A percentile compares a stretch with the other conserved stretches of the same genome.
Evolutionary conservation across 2,797 vertebrate genomes (phyloP).

Genomic region (Syngnathus acus): DNA sequence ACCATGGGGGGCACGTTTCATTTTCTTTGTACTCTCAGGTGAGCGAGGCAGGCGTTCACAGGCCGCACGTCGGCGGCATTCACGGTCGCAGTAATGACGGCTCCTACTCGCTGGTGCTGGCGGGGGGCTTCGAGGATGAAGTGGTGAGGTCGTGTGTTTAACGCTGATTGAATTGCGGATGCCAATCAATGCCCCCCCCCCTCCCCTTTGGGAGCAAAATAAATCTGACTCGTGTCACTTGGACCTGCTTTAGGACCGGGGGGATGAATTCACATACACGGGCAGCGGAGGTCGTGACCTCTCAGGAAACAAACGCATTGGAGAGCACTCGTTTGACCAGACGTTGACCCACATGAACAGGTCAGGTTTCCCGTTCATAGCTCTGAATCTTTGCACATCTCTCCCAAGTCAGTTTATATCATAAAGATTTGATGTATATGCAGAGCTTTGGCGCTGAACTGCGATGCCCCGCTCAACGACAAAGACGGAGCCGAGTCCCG

Average conservation of each 20-base stretch:
- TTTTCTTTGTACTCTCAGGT: conserved; percentile 68
- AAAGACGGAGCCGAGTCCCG: conserved; percentile 95
- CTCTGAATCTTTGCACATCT: no score
- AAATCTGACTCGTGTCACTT: no score
- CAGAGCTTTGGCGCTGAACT: conserved; percentile 95
- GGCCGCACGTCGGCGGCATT: conserved; percentile 95
- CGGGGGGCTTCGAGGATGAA: conserved; percentile 98
- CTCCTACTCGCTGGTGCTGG: conserved; percentile 92
- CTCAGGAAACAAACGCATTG: conserved; percentile 97
- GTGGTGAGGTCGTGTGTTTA: conserved; percentile 74
- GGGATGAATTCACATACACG: conserved; percentile 98
- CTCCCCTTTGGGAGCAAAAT: no score
- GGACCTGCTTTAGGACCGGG: conserved; percentile 77
- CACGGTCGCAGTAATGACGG: conserved; percentile 97
- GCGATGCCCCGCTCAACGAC: conserved; percentile 93
- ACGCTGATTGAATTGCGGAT: not conserved
- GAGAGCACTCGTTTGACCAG: conserved; percentile 96
- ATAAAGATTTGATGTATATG: conserved; percentile 12
- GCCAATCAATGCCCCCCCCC: no score
- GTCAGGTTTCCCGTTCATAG: conserved; percentile 42
- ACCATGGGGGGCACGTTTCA: not conserved
- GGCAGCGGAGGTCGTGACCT: conserved; percentile 97
- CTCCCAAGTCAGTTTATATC: no score
- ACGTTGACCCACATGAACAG: conserved; percentile 98
- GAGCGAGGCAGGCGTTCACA: conserved; percentile 96